phyloP scores from a whole-genome alignment of 1,140 invertebrate genomes.

The Halyomorpha halys region DNA sequence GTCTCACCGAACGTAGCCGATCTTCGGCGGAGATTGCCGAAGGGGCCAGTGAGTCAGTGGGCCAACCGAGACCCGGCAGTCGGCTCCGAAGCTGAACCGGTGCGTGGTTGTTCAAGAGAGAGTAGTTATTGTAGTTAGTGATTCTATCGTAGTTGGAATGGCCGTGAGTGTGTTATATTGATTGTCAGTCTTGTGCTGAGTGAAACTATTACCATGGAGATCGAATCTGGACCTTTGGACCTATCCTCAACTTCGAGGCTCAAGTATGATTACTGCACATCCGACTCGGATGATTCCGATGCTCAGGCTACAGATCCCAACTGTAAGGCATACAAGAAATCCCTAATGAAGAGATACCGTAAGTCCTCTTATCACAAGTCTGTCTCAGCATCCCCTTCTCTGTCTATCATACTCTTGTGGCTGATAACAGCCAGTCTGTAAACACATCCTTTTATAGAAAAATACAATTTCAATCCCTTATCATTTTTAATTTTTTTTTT shows the following conservation, averaged over 20 bases:
- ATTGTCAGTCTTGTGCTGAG: no score
- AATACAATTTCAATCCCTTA: no score
- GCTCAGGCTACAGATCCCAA: slow-evolving; percentile 29
- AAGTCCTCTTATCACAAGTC: slow-evolving; percentile 33
- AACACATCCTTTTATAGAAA: background rate
- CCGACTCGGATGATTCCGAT: slow-evolving; percentile 38
- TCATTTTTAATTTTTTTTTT: no score
- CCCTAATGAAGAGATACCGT: slow-evolving; percentile 43
- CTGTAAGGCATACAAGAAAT: slow-evolving; percentile 42
- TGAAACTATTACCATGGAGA: slow-evolving; percentile 24
- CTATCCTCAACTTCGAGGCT: slow-evolving; percentile 28
- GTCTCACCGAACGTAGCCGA: slow-evolving; percentile 25
- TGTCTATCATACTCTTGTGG: background rate
- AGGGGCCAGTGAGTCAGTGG: slow-evolving; percentile 31
- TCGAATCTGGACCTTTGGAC: slow-evolving; percentile 32
- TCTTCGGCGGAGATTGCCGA: slow-evolving; percentile 25
- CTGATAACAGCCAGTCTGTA: background rate
- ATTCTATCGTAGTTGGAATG: no score
- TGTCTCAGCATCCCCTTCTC: background rate
- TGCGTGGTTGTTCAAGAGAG: slow-evolving; percentile 6
- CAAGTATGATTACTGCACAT: slow-evolving; percentile 33
- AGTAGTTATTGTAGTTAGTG: background rate
- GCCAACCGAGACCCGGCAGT: slow-evolving; percentile 25
- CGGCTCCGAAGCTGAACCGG: slow-evolving; percentile 24
- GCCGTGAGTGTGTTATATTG: no score